phyloP scores from a whole-genome alignment of 2,113 vertebrate species.

The Axis porcinus region DNA sequence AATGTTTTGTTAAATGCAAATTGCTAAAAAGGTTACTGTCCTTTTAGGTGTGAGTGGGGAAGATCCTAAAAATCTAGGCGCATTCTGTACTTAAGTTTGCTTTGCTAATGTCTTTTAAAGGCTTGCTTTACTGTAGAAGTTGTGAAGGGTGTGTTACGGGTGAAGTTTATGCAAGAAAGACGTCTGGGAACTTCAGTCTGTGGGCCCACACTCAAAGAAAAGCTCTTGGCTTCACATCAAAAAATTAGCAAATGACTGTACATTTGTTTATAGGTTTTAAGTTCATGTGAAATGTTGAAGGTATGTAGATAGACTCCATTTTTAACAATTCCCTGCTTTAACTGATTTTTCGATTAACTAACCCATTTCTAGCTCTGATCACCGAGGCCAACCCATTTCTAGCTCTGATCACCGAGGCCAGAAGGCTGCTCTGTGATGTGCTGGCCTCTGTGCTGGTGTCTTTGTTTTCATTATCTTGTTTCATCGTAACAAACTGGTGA shows the following conservation, averaged over 20 bases:
- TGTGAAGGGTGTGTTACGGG: constrained; percentile 15
- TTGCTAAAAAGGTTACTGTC: not conserved
- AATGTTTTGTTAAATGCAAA: not conserved
- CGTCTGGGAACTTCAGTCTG: constrained; percentile 53
- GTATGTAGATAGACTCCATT: not conserved
- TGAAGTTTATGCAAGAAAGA: constrained; percentile 35
- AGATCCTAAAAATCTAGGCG: not conserved
- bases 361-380: not conserved
- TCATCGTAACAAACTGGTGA: not conserved
- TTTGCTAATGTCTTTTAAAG: not conserved
- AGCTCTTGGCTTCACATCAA: constrained; percentile 65
- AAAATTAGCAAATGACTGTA: constrained; percentile 55
- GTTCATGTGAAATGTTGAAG: constrained; percentile 39
- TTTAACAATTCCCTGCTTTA: constrained; percentile 40
- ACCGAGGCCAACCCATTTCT: not conserved
- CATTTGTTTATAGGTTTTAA: constrained; percentile 60
- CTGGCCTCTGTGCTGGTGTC: not conserved
- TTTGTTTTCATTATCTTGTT: not conserved
- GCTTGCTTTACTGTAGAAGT: constrained; percentile 11
- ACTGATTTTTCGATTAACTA: constrained; percentile 36
- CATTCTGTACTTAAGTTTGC: not conserved
- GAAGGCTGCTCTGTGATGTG: not conserved
- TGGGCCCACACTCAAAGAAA: constrained; percentile 56
- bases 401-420: not conserved
- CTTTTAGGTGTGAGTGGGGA: not conserved